phyloP scores from a whole-genome alignment of 2,797 vertebrate genomes.

The Ptychobarbus kaznakovi region DNA sequence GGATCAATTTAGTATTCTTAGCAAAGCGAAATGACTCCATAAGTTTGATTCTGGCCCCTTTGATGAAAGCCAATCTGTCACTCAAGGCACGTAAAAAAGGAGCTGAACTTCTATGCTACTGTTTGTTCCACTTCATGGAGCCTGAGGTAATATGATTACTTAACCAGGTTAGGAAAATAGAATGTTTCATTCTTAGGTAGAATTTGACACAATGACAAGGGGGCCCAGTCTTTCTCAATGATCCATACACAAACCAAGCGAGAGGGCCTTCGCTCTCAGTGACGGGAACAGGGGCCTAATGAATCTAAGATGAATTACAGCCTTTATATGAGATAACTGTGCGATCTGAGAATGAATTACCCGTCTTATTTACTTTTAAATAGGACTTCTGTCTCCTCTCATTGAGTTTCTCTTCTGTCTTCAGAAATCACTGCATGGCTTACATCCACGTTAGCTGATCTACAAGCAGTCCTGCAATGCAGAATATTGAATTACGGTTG shows the following conservation, averaged over 20 bases:
- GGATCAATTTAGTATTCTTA: slow-evolving; percentile 81
- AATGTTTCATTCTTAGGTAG: slow-evolving; percentile 79
- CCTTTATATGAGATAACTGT: slow-evolving; percentile 69
- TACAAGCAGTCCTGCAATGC: neutral
- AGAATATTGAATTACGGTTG: neutral
- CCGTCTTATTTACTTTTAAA: slow-evolving; percentile 21
- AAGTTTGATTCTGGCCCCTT: slow-evolving; percentile 72
- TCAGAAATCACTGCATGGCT: neutral
- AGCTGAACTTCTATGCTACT: slow-evolving; percentile 78
- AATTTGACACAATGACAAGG: slow-evolving; percentile 77
- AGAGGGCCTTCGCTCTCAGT: slow-evolving; percentile 66
- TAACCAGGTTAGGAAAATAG: slow-evolving; percentile 86
- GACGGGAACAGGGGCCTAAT: slow-evolving; percentile 64
- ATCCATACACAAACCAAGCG: slow-evolving; percentile 72
- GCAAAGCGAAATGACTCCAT: slow-evolving; percentile 76
- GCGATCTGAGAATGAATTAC: slow-evolving; percentile 23
- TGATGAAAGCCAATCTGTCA: slow-evolving; percentile 84
- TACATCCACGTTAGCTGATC: slow-evolving; percentile 4
- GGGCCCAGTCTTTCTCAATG: slow-evolving; percentile 77
- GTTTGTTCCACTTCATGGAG: slow-evolving; percentile 83
- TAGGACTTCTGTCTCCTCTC: slow-evolving; percentile 8
- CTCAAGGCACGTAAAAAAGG: slow-evolving; percentile 77
- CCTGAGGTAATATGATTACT: slow-evolving; percentile 85
- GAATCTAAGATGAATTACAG: slow-evolving; percentile 75
- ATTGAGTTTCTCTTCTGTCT: slow-evolving; percentile 7